phyloP scores from a whole-genome alignment of 2,888 invertebrate genomes.

The Andrena bicolor region DNA sequence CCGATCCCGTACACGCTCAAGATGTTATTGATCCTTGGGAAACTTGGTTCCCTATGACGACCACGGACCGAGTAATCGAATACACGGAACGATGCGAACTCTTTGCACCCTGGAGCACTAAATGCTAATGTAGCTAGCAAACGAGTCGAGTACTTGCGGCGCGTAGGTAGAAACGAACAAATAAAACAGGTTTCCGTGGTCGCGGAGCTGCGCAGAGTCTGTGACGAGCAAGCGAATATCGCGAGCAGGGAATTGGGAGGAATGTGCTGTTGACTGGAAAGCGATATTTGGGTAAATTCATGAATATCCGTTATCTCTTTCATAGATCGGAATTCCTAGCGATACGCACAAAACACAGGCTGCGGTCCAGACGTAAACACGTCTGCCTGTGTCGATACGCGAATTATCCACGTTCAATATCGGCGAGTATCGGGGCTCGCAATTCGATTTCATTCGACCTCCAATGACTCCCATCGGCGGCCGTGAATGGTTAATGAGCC shows the following conservation, averaged over 20 bases:
- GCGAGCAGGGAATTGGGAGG: not conserved
- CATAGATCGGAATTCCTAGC: slow-evolving; percentile 18
- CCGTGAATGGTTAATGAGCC: slow-evolving; percentile 65
- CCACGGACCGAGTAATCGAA: slow-evolving; percentile 28
- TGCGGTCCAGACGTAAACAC: slow-evolving; percentile 52
- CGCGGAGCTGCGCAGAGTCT: not conserved
- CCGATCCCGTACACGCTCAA: slow-evolving; percentile 64
- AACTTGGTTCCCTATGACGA: slow-evolving; percentile 29
- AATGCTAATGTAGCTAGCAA: not conserved
- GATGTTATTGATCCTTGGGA: slow-evolving; percentile 66
- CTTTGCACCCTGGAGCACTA: not conserved
- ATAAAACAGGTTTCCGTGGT: not conserved
- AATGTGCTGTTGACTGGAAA: slow-evolving; percentile 1
- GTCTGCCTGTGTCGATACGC: slow-evolving; percentile 39
- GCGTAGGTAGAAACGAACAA: too few species aligned
- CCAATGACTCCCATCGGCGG: slow-evolving; percentile 53
- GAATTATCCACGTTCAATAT: slow-evolving; percentile 62
- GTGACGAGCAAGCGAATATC: not conserved
- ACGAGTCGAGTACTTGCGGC: not conserved
- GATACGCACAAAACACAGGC: slow-evolving; percentile 29
- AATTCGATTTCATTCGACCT: slow-evolving; percentile 66
- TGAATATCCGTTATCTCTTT: slow-evolving; percentile 8
- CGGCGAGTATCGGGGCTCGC: slow-evolving; percentile 47
- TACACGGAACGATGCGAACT: slow-evolving; percentile 12
- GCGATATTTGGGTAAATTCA: slow-evolving; percentile 1